phyloP scores from a whole-genome alignment of 2,888 invertebrate species.

The Hirtodrosophila cameraria region DNA sequence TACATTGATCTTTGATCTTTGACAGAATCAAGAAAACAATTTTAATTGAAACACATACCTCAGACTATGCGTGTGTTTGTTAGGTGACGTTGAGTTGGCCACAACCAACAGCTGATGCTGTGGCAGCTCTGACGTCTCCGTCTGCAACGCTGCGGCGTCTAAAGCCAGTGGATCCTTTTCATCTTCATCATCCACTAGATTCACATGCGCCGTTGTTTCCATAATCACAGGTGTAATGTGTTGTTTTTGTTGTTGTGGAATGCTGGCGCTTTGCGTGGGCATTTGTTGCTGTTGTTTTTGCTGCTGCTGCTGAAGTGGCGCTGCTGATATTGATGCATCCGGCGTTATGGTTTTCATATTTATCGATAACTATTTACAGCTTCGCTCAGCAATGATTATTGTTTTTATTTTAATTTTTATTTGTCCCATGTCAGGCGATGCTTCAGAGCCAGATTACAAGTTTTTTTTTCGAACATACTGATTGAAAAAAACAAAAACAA shows the following conservation, averaged over 20 bases:
- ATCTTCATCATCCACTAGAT: conserved; percentile 81
- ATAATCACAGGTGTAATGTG: conserved; percentile 68
- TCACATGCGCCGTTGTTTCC: conserved; percentile 78
- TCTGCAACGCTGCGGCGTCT: conserved; percentile 55
- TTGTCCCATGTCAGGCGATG: conserved; percentile 63
- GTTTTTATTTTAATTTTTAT: conserved; percentile 26
- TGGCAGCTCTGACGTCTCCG: conserved; percentile 12
- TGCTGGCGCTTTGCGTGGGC: conserved; percentile 48
- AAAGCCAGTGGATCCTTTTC: conserved; percentile 83
- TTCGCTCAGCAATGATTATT: conserved; percentile 35
- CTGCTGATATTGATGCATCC: conserved; percentile 63
- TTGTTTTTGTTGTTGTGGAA: conserved; percentile 63
- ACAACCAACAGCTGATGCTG: conserved; percentile 29
- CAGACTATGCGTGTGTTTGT: conserved; percentile 90
- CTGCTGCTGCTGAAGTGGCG: conserved; percentile 27
- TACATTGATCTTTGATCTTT: no score
- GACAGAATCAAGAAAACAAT: not conserved
- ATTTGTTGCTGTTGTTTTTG: conserved; percentile 40
- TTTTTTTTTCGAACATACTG: conserved; percentile 77
- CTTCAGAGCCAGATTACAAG: conserved; percentile 27
- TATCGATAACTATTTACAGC: conserved; percentile 53
- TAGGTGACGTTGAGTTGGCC: conserved; percentile 57
- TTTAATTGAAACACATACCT: conserved; percentile 59
- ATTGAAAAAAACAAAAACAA: conserved; percentile 2
- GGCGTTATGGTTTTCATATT: conserved; percentile 76